Evolutionary conservation across 2,113 vertebrate species (phyloP), one percentile per base, ranked within the genome.

Genomic region (Lasiurus borealis): DNA sequence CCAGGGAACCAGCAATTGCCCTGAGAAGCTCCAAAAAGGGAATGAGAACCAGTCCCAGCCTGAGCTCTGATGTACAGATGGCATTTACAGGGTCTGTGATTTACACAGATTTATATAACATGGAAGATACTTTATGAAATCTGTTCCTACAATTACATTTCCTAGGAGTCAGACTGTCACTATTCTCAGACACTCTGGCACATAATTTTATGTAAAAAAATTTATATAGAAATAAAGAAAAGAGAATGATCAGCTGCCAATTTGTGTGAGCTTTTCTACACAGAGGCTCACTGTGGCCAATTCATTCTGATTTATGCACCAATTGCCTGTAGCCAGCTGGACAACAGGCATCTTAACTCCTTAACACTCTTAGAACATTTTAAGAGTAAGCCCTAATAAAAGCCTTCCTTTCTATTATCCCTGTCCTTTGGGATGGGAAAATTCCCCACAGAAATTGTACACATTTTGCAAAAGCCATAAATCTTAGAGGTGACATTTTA

Each of bases 331-430:
- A 97, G 95, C 97, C 98, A 98, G 98, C 97, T 98, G 96, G 96
- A 97, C 93, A 94, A 34, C 96, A 97, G 95, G 97, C 93, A 66
- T 54, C 96, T 92, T 25, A 36, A 89, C 85, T 98, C 72, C 85
- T 97, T 97, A 97, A 98, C 96, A 97, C 97, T 97, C 95, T 95
- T 86, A 97, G 96, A 94, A 97, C 92, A 95, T 98, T 98, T 97
- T 97, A 97, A 96, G 98, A 98, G 97, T 97, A 98, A 98, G 80
- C 82, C 88, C 96, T 98, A 98, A 98, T 98, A 98, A 98, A 98
- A 98, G 82, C 54, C 94, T 98, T 98, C 98, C 93, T 95, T 94
- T 95, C 98, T 98, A 95, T 96, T 96, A 96, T 98, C 89, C 88
- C 88, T 78, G 72, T 98, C 96, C 95, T 97, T 97, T 96, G 95